These are phyloP conservation scores for Palaemon carinicauda DNA, from an alignment of 1,140 invertebrate genomes.

Conservation along the genomic window DNA sequence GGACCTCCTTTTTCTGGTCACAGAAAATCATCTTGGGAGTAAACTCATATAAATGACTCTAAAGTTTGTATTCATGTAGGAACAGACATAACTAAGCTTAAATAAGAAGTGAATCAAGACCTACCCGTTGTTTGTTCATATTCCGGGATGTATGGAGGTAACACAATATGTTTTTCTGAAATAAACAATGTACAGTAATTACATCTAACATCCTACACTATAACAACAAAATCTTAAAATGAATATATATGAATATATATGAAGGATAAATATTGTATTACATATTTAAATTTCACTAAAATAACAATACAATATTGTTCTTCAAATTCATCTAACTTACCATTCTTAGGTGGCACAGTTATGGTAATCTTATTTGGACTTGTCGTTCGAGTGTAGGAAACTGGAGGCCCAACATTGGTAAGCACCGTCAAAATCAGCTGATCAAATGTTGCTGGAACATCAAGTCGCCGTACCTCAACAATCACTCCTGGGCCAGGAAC, in stretches of 20 bases:
- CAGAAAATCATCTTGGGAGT: too few species aligned
- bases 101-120: not conserved
- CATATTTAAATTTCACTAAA: not conserved
- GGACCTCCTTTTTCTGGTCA: too few species aligned
- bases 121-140: constrained; percentile 14
- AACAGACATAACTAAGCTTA: too few species aligned
- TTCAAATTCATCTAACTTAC: not conserved
- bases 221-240: not conserved
- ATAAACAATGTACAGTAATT: not conserved
- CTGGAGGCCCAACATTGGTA: constrained; percentile 40
- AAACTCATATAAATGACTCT: too few species aligned
- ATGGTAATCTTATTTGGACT: constrained; percentile 44
- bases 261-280: not conserved
- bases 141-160: not conserved
- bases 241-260: too few species aligned
- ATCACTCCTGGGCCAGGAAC: constrained; percentile 24
- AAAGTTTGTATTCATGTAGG: too few species aligned
- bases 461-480: constrained; percentile 16
- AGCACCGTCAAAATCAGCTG: constrained; percentile 53
- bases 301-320: not conserved
- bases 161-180: constrained; percentile 17
- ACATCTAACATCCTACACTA: not conserved
- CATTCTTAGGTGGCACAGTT: constrained; percentile 37
- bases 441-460: constrained; percentile 46
- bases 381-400: constrained; percentile 50